Evolutionary conservation across 2,797 vertebrate species (phyloP), one percentile per base, ranked within the genome.

Genomic region (Eidolon dupreanum): DNA sequence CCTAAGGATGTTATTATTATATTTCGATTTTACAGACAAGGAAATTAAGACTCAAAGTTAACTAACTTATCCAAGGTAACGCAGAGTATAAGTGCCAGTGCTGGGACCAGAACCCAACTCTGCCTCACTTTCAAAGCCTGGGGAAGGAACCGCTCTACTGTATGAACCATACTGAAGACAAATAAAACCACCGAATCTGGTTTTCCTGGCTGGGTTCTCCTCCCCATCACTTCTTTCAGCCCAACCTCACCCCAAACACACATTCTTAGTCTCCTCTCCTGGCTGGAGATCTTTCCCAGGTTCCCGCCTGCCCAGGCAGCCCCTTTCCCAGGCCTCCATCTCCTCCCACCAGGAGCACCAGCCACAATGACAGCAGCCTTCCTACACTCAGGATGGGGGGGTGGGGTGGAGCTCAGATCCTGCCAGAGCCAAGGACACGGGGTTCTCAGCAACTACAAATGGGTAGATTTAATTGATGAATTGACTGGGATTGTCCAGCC

Each of bases 401-500:
- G 13, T 10, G 43, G 43, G 43, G 55, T 15, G 71, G 92, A 74
- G 68, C 46, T 86, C 0, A 5, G 71, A 38, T 68, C 77, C 84
- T 0, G 0, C 53, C 49, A 28, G 13, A 46, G 0, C 49, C 88
- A 88, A 96, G 95, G 97, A 86, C 86, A 11, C 0, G 0, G n/a
- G 59, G 41, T 82, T 88, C 68, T 38, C 53, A 65, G 71, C 95
- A 79, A 78, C 86, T 93, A 95, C 88, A 90, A 94, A 94, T 87
- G 88, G 86, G 87, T 19, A 95, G 82, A 26, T 4, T 10, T 17
- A 68, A 94, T 0, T 12, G 85, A 94, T 55, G 28, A 94, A 93
- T 82, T n/a, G 41, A 68, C 93, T 1, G 2, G 96, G 7, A 28
- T 94, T 73, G 61, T 93, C 97, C 97, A 81, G 97, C 77, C 2